Evolutionary conservation across 2,113 vertebrate species (phyloP).

Genomic region (Campylomormyrus tamandua): DNA sequence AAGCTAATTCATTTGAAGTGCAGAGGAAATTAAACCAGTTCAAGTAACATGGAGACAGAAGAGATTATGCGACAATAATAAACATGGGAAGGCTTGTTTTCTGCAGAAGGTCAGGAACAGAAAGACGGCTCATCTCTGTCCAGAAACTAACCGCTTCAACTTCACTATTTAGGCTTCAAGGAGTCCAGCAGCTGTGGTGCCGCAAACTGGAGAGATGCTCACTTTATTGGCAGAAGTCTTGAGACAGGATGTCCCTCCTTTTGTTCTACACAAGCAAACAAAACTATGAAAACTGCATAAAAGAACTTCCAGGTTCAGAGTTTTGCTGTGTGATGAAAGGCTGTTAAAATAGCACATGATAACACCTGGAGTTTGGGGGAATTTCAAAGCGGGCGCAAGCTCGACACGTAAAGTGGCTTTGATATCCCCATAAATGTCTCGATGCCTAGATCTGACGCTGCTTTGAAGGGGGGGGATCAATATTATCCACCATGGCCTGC

Average conservation of each 20-base stretch:
- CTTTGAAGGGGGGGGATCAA: not conserved
- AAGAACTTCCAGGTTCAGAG: not conserved
- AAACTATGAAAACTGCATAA: not conserved
- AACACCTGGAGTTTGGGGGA: not conserved
- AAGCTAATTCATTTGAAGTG: not conserved
- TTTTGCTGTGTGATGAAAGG: not conserved
- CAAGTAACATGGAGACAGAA: not conserved
- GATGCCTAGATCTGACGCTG: not conserved
- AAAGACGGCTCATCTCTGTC: not conserved
- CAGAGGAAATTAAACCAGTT: not conserved
- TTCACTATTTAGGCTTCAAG: not conserved
- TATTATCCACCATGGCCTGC: not conserved
- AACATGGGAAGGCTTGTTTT: conserved; percentile 1
- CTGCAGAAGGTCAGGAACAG: not conserved
- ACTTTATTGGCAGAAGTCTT: not conserved
- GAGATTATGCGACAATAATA: not conserved
- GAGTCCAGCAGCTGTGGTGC: not conserved
- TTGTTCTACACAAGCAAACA: not conserved
- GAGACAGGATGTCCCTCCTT: not conserved
- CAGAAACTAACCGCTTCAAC: not conserved
- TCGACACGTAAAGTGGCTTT: not conserved
- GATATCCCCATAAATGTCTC: conserved; percentile 3
- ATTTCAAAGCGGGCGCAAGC: not conserved
- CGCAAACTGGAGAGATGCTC: not conserved
- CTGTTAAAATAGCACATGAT: not conserved